phyloP scores from a whole-genome alignment of 2,113 vertebrate genomes.

The Castor canadensis region DNA sequence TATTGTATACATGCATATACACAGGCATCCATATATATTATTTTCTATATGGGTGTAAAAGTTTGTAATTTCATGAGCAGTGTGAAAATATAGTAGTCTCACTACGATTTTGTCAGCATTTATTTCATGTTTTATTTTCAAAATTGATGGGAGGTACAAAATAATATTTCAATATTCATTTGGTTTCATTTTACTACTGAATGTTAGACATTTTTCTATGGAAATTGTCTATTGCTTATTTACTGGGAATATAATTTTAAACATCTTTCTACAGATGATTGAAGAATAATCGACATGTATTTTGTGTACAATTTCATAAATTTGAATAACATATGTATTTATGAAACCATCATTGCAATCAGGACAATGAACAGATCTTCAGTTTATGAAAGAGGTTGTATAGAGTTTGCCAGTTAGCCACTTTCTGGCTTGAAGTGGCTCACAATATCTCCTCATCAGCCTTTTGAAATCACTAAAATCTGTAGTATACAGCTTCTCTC shows the following conservation, averaged over 20 bases:
- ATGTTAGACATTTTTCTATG: neutral
- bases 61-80: neutral
- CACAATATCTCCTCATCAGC: neutral
- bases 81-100: neutral
- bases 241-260: neutral
- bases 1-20: neutral
- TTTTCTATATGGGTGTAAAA: slow-evolving; percentile 3
- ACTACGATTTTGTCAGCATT: neutral
- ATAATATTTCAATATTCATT: neutral
- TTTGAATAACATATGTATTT: neutral
- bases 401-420: neutral
- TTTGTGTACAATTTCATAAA: neutral
- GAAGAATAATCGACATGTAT: neutral
- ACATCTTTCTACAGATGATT: neutral
- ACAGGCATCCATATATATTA: neutral
- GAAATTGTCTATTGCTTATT: neutral
- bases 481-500: neutral
- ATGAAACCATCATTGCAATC: neutral
- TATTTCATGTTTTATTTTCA: neutral
- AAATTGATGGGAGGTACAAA: neutral
- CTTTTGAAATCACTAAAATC: neutral
- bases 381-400: neutral
- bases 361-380: neutral
- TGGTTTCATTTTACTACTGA: neutral
- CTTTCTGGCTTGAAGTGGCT: neutral